Percentiles rank a stretch among this genome's conserved stretches.
These are phyloP conservation scores for Caenorhabditis auriculariae DNA, from an alignment of 2,888 invertebrate genomes.

Conservation along the genomic window DNA sequence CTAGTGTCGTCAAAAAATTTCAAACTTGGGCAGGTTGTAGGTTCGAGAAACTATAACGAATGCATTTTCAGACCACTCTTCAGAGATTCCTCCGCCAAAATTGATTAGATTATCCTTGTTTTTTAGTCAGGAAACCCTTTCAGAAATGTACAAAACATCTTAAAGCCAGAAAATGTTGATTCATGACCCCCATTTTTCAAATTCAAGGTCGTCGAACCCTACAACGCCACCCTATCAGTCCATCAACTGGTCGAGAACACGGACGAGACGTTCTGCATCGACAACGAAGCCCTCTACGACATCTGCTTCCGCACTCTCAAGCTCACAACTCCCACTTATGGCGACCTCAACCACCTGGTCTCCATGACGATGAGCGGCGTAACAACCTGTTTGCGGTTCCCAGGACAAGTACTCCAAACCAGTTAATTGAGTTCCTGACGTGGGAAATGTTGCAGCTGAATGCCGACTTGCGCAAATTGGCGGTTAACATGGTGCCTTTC, in stretches of 20 bases:
- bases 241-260: constrained; percentile 66
- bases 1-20: too few relatives aligned
- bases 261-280: constrained; percentile 68
- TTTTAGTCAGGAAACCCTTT: too few relatives aligned
- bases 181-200: too few relatives aligned
- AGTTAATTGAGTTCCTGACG: constrained; percentile 1
- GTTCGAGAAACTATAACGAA: too few relatives aligned
- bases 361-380: constrained; percentile 68
- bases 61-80: neutral
- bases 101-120: neutral
- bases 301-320: constrained; percentile 71
- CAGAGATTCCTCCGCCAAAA: neutral
- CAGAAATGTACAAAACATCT: too few relatives aligned
- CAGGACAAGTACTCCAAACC: constrained; percentile 69
- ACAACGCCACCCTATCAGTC: constrained; percentile 69
- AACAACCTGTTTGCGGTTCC: constrained; percentile 76
- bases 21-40: too few relatives aligned
- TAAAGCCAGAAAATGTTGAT: too few relatives aligned
- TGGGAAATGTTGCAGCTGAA: constrained; percentile 68
- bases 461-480: constrained; percentile 77
- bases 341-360: constrained; percentile 68
- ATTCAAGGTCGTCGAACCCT: constrained; percentile 73
- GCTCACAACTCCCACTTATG: constrained; percentile 78
- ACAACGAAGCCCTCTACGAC: constrained; percentile 69
- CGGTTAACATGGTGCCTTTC: constrained; percentile 91